Evolutionary conservation across 2,113 vertebrate species (phyloP), one percentile per base, ranked within the genome.

Genomic region (Emydura subglobosa): DNA sequence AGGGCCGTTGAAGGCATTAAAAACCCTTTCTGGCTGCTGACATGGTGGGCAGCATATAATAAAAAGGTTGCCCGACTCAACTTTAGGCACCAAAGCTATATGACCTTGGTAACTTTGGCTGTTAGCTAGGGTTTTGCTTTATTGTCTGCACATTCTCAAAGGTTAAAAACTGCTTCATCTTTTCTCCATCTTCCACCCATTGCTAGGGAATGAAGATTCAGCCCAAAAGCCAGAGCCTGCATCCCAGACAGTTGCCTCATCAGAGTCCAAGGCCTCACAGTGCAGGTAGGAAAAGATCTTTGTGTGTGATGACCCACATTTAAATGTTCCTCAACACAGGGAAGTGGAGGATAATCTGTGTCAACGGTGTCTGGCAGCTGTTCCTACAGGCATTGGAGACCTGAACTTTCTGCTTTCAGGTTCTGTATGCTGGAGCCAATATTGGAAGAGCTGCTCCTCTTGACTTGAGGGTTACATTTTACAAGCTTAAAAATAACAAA

Each of bases 161-260:
- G 83, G 93, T 3, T 2, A 4, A 94, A 65, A 9, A 79, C 65
- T 94, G 65, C 95, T 96, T 95, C 9, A 59, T 31, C 44, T 85
- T 81, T 72, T 96, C 49, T 92, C 78, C 1, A 0, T 91, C 74
- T 97, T 97, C 92, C 95, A 6, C 86, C 95, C 85, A 21, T 91
- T 91, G 57, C 51, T 92, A 98, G 98, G 97, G 92, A 97, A 97
- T 96, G 98, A 98, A 97, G 97, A 97, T 91, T 81, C 96, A 44
- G n/a, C 96, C 54, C 92, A 54, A 65, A 93, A 90, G 92, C 80
- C 92, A 76, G 93, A 96, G 91, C 89, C 57, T 87, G 79, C 84
- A 82, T 87, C 88, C 55, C 89, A 90, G 85, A 87, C 55, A 50
- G 39, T 42, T 90, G 82, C 82, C 89, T 83, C 82, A 93, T 84